Percentiles rank a stretch among this genome's conserved stretches.
These are phyloP conservation scores for Leguminivora glycinivorella DNA, from an alignment of 1,140 invertebrate genomes.

Conservation along the genomic window DNA sequence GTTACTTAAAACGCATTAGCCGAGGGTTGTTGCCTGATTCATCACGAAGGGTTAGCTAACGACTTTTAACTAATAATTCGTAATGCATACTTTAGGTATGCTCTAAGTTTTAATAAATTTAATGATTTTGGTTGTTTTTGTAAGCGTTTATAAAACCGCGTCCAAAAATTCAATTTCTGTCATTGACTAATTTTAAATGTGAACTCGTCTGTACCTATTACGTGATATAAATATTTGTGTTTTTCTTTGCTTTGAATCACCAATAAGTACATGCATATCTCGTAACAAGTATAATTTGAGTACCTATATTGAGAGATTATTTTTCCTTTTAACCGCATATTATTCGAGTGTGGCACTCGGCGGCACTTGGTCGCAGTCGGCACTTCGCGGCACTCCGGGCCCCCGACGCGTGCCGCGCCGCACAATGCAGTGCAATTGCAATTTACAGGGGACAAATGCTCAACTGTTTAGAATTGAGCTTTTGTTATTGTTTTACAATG, in stretches of 20 bases:
- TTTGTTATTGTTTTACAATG: background rate
- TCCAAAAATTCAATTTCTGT: too few species aligned
- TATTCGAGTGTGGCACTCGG: background rate
- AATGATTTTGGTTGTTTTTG: background rate
- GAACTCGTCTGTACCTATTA: too few species aligned
- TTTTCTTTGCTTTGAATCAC: too few species aligned
- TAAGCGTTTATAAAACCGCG: too few species aligned
- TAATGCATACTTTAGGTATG: background rate
- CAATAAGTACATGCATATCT: background rate
- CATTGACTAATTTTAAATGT: too few species aligned
- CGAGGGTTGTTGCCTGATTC: background rate
- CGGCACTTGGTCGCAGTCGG: background rate
- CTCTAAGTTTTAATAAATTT: background rate
- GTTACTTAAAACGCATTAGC: constrained; percentile 24
- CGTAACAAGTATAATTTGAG: background rate
- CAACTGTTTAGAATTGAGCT: constrained; percentile 7
- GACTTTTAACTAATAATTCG: constrained; percentile 7
- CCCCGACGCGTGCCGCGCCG: background rate
- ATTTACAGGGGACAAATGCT: constrained; percentile 11
- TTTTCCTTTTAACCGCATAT: background rate
- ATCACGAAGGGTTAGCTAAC: constrained; percentile 13
- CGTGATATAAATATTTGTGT: too few species aligned
- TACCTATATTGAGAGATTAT: background rate
- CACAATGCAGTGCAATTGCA: constrained; percentile 10
- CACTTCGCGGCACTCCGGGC: background rate